Evolutionary conservation across 2,797 vertebrate species (phyloP).

Genomic region (Antennarius maculatus): DNA sequence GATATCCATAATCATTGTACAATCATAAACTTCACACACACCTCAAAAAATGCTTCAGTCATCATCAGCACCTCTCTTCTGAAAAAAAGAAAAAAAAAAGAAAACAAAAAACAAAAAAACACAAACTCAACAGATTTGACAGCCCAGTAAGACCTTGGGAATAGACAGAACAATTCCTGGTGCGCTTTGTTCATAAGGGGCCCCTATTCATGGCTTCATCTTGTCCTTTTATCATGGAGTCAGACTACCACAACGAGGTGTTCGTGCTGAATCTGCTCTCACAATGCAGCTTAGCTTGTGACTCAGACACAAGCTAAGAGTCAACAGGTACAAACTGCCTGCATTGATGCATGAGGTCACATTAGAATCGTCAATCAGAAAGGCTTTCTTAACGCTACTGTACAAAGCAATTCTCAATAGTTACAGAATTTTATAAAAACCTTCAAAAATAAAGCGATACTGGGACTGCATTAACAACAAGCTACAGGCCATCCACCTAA

Average conservation of each 20-base stretch:
- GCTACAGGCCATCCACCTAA: background rate
- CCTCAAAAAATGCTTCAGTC: slow-evolving; percentile 52
- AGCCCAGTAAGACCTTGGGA: slow-evolving; percentile 62
- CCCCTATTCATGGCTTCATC: slow-evolving; percentile 49
- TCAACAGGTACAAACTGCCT: slow-evolving; percentile 61
- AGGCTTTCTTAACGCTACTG: background rate
- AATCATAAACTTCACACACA: slow-evolving; percentile 14
- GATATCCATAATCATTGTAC: slow-evolving; percentile 42
- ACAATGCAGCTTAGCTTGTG: slow-evolving; percentile 21
- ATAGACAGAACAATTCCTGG: slow-evolving; percentile 52
- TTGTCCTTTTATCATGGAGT: slow-evolving; percentile 46
- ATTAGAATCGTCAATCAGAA: background rate
- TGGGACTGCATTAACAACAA: background rate
- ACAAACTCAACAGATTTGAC: slow-evolving; percentile 65
- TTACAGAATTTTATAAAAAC: background rate
- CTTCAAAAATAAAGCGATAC: background rate
- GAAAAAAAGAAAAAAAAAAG: slow-evolving; percentile 65
- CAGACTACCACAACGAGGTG: slow-evolving; percentile 61
- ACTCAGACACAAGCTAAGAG: slow-evolving; percentile 33
- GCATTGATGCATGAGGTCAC: slow-evolving; percentile 1
- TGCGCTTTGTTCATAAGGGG: slow-evolving; percentile 60
- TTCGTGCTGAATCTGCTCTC: slow-evolving; percentile 65
- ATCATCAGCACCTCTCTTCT: slow-evolving; percentile 46
- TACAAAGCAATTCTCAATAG: background rate
- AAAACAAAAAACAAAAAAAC: slow-evolving; percentile 71